Evolutionary conservation across 1,140 invertebrate species (phyloP).

Genomic region (Hyposmocoma kahamanoa): DNA sequence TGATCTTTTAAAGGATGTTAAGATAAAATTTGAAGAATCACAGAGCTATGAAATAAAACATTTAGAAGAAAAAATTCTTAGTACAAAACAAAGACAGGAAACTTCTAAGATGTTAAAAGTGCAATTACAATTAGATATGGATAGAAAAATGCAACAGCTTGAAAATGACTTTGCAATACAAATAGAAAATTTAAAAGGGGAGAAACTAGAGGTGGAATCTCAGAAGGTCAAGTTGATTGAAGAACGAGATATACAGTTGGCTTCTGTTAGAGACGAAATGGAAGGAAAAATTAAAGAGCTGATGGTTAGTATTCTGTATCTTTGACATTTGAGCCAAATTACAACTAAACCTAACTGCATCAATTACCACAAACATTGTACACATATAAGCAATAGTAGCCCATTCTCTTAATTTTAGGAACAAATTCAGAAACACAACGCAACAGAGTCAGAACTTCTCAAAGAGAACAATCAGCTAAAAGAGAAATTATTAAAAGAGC

Average conservation of each 20-base stretch:
- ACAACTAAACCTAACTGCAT: too few relatives aligned
- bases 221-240: conserved; percentile 52
- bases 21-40: conserved; percentile 69
- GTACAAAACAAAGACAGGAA: conserved; percentile 47
- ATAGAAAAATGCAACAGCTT: conserved; percentile 57
- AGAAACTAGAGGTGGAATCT: conserved; percentile 63
- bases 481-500: conserved; percentile 60
- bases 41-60: conserved; percentile 62
- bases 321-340: not conserved
- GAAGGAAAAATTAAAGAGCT: conserved; percentile 41
- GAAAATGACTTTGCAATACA: conserved; percentile 59
- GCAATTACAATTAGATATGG: conserved; percentile 47
- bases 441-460: conserved; percentile 43
- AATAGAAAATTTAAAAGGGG: conserved; percentile 67
- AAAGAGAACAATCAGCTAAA: conserved; percentile 62
- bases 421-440: conserved; percentile 50
- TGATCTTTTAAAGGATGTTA: conserved; percentile 57
- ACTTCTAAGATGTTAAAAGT: conserved; percentile 39
- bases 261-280: conserved; percentile 65
- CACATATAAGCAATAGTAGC: too few relatives aligned
- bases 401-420: conserved; percentile 34
- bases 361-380: too few relatives aligned
- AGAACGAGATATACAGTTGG: conserved; percentile 61
- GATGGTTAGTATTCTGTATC: conserved; percentile 33
- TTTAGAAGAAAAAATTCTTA: conserved; percentile 57